Base-by-base conservation (phyloP, 2,888 invertebrate species). In the Drosophila demipolita region DNA sequence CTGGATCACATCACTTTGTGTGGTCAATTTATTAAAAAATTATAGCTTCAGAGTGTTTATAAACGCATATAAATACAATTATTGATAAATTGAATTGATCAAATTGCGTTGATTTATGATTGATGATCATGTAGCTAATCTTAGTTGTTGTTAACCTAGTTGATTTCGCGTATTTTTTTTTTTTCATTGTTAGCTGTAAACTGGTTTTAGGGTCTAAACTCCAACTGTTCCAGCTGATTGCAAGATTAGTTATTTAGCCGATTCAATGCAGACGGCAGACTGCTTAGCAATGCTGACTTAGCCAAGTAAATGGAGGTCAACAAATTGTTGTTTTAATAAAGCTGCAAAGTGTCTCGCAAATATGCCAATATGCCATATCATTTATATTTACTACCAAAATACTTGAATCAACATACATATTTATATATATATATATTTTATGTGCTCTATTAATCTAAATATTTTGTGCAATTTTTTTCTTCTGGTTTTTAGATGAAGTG, bases 161-260 rank as follows among this genome's bases (percentile, higher is more conserved):
- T 38, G 23, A 55, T 26, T 17, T 38, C 29, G 29, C 29, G 54
- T 2, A 26, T 54, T 15, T n/a, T 38, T 15, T 54, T 35, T 33
- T 45, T 53, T 36, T 36, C 35, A 40, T 11, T 66, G 59, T 33
- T 49, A 54, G n/a, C 53, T 20, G 52, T 35, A 36, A 78, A 79
- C 78, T 57, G 66, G 79, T 77, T 77, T 67, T 75, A 78, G 79
- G 79, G 79, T 75, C 69, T 69, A 73, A 79, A 69, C 72, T 75
- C 55, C 68, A 77, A 67, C 49, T 32, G 61, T 59, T 38, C 45
- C 67, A 73, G 66, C 66, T 69, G 78, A 58, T 70, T 66, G 69
- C 48, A 11, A 55, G 60, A 62, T 78, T 70, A 65, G 78, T 20
- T 66, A 61, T 77, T 77, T 68, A 63, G 60, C 68, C 45, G 73